These are phyloP conservation scores for Notoglanidium macrostoma DNA, from an alignment of 2,797 vertebrate species.

Conservation along the genomic window DNA sequence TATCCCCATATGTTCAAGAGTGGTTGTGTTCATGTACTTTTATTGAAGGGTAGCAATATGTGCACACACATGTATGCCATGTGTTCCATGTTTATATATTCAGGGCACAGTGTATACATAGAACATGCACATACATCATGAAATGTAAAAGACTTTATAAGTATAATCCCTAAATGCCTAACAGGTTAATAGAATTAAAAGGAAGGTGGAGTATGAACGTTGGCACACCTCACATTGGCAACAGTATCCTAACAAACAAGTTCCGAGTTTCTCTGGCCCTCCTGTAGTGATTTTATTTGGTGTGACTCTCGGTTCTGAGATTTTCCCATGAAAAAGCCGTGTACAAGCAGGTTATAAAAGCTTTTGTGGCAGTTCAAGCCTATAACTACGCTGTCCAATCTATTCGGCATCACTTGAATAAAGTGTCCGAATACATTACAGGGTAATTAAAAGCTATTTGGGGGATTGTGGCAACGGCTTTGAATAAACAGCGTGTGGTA, in stretches of 20 bases:
- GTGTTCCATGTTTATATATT: not conserved
- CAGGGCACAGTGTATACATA: not conserved
- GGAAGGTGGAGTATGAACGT: not conserved
- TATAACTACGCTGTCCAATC: conserved; percentile 14
- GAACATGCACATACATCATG: not conserved
- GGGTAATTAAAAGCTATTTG: conserved; percentile 50
- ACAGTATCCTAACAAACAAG: conserved; percentile 23
- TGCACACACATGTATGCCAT: not conserved
- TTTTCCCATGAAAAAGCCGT: conserved; percentile 41
- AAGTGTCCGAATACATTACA: conserved; percentile 39
- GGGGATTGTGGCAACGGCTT: not conserved
- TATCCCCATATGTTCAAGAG: not conserved
- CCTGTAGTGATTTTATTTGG: conserved; percentile 13
- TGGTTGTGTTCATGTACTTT: not conserved
- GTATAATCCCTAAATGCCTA: not conserved
- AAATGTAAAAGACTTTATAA: not conserved
- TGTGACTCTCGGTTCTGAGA: conserved; percentile 5
- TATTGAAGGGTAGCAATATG: not conserved
- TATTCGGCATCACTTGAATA: conserved; percentile 22
- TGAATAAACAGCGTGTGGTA: conserved; percentile 39
- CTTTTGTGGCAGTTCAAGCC: conserved; percentile 19
- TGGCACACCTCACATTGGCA: not conserved
- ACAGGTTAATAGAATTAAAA: not conserved
- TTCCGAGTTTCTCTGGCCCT: not conserved
- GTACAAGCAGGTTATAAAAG: conserved; percentile 31